Evolutionary conservation across 2,888 invertebrate species (phyloP).

Genomic region (Choreutis nemorana): DNA sequence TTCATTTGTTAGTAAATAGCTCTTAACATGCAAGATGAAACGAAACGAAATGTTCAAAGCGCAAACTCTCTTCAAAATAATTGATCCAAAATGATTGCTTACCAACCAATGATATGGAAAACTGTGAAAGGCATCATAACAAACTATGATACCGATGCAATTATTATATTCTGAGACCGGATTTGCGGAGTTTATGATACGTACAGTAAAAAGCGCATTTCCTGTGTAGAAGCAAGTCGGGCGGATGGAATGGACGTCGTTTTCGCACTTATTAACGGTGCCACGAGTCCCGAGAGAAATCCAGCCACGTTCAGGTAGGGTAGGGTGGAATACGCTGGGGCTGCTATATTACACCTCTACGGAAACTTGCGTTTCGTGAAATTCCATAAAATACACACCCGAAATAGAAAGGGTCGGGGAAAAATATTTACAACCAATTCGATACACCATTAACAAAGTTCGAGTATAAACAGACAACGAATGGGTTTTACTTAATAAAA

Average conservation of each 20-base stretch:
- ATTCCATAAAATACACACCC: slow-evolving; percentile 24
- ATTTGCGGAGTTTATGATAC: slow-evolving; percentile 15
- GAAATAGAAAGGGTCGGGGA: slow-evolving; percentile 6
- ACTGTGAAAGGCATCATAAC: slow-evolving; percentile 17
- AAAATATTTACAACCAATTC: too few species aligned
- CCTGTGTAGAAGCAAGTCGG: slow-evolving; percentile 11
- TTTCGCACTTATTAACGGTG: slow-evolving; percentile 41
- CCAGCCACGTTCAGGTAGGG: slow-evolving; percentile 38
- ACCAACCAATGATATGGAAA: too few species aligned
- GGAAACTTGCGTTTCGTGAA: slow-evolving; percentile 20
- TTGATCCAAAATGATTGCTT: too few species aligned
- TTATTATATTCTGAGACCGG: slow-evolving; percentile 12
- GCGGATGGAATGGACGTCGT: slow-evolving; percentile 21
- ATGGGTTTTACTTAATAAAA: too few species aligned
- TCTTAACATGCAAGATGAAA: too few species aligned
- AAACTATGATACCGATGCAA: slow-evolving; percentile 12
- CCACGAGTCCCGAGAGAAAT: slow-evolving; percentile 51
- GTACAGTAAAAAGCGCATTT: slow-evolving; percentile 20
- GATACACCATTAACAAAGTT: too few species aligned
- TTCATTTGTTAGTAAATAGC: too few species aligned
- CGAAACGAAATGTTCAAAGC: too few species aligned
- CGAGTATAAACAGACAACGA: too few species aligned
- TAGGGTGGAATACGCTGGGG: slow-evolving; percentile 27
- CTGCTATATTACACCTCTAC: slow-evolving; percentile 23
- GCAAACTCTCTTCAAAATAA: too few species aligned